Evolutionary conservation across 2,797 vertebrate genomes (phyloP), one percentile per base, ranked within the genome.

Genomic region (Chromis chromis): DNA sequence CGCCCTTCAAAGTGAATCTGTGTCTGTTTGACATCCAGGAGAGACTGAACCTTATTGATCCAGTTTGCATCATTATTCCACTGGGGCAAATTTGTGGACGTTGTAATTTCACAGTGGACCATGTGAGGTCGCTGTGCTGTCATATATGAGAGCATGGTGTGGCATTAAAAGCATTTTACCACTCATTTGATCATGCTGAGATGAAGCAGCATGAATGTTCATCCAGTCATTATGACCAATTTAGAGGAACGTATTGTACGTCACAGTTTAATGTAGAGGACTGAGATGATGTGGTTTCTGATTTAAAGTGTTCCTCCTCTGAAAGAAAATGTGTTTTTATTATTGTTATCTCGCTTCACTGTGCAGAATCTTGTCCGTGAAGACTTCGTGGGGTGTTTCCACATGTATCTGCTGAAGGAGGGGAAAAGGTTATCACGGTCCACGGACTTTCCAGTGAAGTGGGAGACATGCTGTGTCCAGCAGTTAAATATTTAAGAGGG

Each of bases 41-140:
- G 36, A 53, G 50, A 33, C 8, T 25, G 5, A 57, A 33, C n/a
- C 62, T 44, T 4, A 24, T 24, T 64, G 56, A 44, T 52, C 17
- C 17, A 0, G 36, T 76, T 62, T 54, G 27, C 44, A 40, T 61
- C 57, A 57, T 74, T 58, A 17, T 50, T 60, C 48, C 46, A 53
- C 14, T 24, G 9, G 25, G 50, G 3, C 19, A 31, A 16, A 12
- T 14, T 33, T 44, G 14, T 16, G 2, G 13, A 16, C 14, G 22
- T 2, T 84, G 77, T 48, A 60, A 65, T 76, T 73, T 4, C 16
- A 3, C 0, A 1, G 0, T 24, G 0, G 2, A 7, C 84, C 91
- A 84, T 1, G 0, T 25, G 86, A 60, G 42, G 90, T 50, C 85
- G 12, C 77, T 78, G 24, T 63, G 50, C 2, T 12, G 14, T 44